Evolutionary conservation across 2,797 vertebrate species (phyloP).

Genomic region (Telmatherina bonti): DNA sequence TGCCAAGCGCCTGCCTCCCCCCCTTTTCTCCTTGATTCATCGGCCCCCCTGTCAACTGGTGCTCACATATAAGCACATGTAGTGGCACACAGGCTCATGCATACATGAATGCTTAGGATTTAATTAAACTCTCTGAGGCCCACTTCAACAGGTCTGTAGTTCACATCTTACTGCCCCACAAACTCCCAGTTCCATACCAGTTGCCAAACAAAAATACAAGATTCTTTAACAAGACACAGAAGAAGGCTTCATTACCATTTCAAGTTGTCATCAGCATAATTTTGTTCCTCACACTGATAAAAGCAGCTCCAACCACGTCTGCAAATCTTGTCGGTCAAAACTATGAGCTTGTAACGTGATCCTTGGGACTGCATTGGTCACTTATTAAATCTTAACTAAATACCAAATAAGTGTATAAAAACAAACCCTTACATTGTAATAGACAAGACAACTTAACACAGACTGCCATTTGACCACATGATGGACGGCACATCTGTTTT

Average conservation of each 20-base stretch:
- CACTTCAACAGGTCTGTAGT: constrained; percentile 60
- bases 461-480: constrained; percentile 32
- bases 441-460: constrained; percentile 23
- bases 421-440: constrained; percentile 16
- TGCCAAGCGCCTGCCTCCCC: constrained; percentile 68
- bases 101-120: constrained; percentile 44
- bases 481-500: constrained; percentile 49
- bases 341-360: constrained; percentile 15
- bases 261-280: constrained; percentile 22
- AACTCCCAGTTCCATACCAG: not conserved
- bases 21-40: constrained; percentile 52
- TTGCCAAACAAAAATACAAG: not conserved
- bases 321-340: constrained; percentile 17
- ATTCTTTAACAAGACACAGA: constrained; percentile 25
- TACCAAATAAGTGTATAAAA: constrained; percentile 32
- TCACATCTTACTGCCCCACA: constrained; percentile 20
- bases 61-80: constrained; percentile 5
- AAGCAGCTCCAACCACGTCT: not conserved
- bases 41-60: constrained; percentile 23
- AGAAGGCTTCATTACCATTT: constrained; percentile 24
- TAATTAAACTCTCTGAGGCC: constrained; percentile 71
- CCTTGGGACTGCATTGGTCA: not conserved
- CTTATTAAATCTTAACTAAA: constrained; percentile 29
- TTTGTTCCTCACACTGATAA: constrained; percentile 29
- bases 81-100: constrained; percentile 26